Conservation (phyloP, 2,797 vertebrate genomes). For the Cirrhinus molitorella region DNA sequence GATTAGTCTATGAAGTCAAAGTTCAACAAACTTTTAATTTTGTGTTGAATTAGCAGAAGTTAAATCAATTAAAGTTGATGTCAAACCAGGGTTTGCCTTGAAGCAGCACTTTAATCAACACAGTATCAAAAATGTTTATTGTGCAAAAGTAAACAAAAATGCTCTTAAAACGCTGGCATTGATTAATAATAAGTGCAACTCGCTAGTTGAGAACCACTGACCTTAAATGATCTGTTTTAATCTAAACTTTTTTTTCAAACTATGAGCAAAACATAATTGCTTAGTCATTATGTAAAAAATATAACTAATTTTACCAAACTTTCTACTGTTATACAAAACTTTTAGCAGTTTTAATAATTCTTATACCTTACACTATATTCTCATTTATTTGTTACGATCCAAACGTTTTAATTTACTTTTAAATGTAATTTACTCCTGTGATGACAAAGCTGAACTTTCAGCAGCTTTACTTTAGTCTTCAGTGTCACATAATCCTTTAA, state of each 20-base stretch:
- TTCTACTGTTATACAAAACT: neutral
- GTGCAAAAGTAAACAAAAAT: neutral
- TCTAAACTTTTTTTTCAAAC: neutral
- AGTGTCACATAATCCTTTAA: too few species aligned
- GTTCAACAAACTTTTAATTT: neutral
- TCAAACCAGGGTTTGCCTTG: neutral
- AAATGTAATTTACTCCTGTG: too few species aligned
- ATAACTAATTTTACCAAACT: neutral
- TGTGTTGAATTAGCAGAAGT: neutral
- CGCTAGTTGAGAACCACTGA: neutral
- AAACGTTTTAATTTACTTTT: too few species aligned
- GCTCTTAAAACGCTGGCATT: neutral
- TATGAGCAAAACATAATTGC: neutral
- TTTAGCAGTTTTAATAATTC: neutral
- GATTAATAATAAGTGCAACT: neutral
- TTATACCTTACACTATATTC: too few species aligned
- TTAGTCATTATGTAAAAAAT: neutral
- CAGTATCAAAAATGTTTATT: neutral
- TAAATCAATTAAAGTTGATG: neutral
- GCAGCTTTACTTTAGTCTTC: too few species aligned
- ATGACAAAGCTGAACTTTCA: neutral
- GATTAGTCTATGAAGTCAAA: slow-evolving; percentile 34
- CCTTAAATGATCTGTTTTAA: neutral
- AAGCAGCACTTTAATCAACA: neutral
- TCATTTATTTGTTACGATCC: too few species aligned